Evolutionary conservation across 1,140 invertebrate genomes (phyloP).

Genomic region (Mya arenaria): DNA sequence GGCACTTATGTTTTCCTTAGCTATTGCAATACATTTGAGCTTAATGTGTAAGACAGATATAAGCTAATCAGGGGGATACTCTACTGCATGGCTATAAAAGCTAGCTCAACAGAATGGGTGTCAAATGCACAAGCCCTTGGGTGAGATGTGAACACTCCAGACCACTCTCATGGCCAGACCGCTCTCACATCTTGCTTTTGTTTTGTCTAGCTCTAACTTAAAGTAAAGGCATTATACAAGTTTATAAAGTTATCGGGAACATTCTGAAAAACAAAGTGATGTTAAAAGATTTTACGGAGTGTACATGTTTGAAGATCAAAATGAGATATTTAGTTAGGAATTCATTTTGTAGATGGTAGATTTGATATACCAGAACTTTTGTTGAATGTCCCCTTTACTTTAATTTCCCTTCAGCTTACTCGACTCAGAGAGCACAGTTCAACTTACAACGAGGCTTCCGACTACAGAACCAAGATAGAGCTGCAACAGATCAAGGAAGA

Average conservation of each 20-base stretch:
- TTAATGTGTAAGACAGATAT: neutral
- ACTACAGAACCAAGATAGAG: constrained; percentile 46
- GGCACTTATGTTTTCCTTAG: neutral
- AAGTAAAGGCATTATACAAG: neutral
- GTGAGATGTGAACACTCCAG: too few species aligned
- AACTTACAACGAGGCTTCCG: constrained; percentile 36
- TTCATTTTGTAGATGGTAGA: neutral
- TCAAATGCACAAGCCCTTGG: neutral
- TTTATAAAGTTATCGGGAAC: neutral
- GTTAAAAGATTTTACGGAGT: neutral
- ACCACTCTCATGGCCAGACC: too few species aligned
- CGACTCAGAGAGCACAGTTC: constrained; percentile 3
- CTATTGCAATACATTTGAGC: neutral
- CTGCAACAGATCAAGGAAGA: constrained; percentile 54
- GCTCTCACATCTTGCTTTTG: too few species aligned
- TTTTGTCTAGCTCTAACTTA: neutral
- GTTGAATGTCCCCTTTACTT: neutral
- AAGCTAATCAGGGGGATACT: neutral
- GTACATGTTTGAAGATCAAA: neutral
- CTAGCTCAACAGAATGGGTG: neutral
- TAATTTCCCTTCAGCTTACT: constrained; percentile 4
- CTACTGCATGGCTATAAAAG: neutral
- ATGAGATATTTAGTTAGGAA: neutral
- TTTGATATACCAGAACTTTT: neutral
- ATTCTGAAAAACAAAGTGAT: neutral